Percentiles rank a stretch among this genome's conserved stretches.
Conservation (phyloP, 2,888 invertebrate species). For the Chrysina gloriosa region DNA sequence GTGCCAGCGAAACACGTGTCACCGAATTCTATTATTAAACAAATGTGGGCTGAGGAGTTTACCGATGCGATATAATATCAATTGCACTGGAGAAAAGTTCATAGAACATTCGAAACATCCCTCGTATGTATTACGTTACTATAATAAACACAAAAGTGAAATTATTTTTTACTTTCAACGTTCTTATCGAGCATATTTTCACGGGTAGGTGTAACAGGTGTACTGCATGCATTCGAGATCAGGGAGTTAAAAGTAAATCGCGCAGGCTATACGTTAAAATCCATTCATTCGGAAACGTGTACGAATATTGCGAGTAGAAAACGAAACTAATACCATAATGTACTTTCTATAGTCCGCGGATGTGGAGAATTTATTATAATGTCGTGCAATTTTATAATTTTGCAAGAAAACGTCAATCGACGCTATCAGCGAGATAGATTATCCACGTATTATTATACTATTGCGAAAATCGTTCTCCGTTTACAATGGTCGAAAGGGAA, state of each 20-base stretch:
- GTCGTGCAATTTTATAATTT: constrained; percentile 7
- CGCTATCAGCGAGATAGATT: neutral
- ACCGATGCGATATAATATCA: too few species aligned
- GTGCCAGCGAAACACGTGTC: too few species aligned
- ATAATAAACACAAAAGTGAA: neutral
- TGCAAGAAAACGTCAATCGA: neutral
- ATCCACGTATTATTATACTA: neutral
- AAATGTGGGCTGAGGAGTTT: too few species aligned
- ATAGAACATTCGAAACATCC: neutral
- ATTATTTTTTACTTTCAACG: neutral
- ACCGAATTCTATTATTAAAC: too few species aligned
- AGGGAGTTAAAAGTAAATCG: neutral
- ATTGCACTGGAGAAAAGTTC: too few species aligned
- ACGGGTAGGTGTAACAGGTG: too few species aligned
- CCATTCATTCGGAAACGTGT: neutral
- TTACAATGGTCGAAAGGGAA: neutral
- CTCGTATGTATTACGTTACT: neutral
- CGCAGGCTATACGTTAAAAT: neutral
- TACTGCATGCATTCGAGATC: neutral
- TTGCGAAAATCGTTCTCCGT: neutral
- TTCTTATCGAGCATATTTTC: too few species aligned
- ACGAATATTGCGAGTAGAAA: constrained; percentile 9
- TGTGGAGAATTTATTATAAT: constrained; percentile 14
- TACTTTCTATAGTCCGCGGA: constrained; percentile 17
- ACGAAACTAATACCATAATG: constrained; percentile 6